Base-by-base conservation (phyloP, 2,888 invertebrate genomes). In the Tipula vernalis region DNA sequence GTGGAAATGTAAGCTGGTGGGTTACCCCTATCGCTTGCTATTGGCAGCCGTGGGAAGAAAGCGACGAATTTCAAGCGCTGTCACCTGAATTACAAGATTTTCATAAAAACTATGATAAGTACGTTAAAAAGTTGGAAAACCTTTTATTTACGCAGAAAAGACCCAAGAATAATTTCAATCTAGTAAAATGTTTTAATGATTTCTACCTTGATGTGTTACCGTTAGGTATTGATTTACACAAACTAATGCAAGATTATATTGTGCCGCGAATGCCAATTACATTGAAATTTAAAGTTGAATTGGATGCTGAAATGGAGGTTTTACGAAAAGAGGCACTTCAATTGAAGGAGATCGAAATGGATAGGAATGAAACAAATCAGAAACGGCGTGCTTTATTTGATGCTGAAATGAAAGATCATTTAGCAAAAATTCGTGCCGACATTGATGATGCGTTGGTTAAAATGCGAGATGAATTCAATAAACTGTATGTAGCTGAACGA, bases 21-120 rank as follows among this genome's bases (percentile, higher is more conserved):
- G 0, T 8, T 5, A 41, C 28, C 0, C 86, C 86, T 28, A 86
- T 28, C 13, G 2, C 71, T 86, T 86, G 83, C 28, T 71, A 41
- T 10, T 86, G 86, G 86, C 71, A 86, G 12, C 71, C 86, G 0
- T 86, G 86, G 86, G 41, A 36, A 83, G 71, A 86, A 83, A 51
- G 36, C n/a, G 39, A 39, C 0, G 86, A 86, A 71, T 86, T 86
- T 71, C 8, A 10, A 1, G 6, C 47, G 12, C 36, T 86, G 1
- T 18, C 47, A 36, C 39, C 28, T 2, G 36, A 51, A 39, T 1
- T 57, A 15, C 57, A 86, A 39, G 47, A 86, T 42, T 71, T 86
- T 71, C 41, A 84, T 84, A 36, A 6, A 10, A 84, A 84, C 39
- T 84, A 39, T 18, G 39, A 84, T 1, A 84, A n/a, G 10, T 41